Conservation (phyloP, 2,797 vertebrate species). For the Selene dorsalis region DNA sequence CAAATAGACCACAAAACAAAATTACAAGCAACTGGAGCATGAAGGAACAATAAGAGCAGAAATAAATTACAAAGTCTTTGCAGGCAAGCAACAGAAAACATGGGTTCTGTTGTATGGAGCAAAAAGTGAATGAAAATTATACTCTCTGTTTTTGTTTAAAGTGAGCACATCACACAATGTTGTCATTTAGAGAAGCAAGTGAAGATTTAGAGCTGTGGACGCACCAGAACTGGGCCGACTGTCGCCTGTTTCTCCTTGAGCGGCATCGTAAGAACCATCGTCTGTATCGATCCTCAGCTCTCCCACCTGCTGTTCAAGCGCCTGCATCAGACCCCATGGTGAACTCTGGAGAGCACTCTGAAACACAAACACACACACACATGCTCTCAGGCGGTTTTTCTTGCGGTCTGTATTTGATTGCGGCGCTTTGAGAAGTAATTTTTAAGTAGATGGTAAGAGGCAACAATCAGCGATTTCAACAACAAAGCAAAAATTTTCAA, state of each 20-base stretch:
- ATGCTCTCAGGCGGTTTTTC: slow-evolving; percentile 9
- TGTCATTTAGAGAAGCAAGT: slow-evolving; percentile 9
- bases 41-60: slow-evolving; percentile 37
- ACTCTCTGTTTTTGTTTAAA: background rate
- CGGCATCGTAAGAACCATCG: slow-evolving; percentile 60
- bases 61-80: slow-evolving; percentile 28
- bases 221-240: slow-evolving; percentile 86
- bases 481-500: slow-evolving; percentile 40
- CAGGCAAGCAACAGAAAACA: background rate
- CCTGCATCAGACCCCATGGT: slow-evolving; percentile 86
- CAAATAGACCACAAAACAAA: slow-evolving; percentile 41
- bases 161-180: slow-evolving; percentile 4
- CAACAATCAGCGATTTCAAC: slow-evolving; percentile 40
- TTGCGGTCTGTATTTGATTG: slow-evolving; percentile 7
- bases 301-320: slow-evolving; percentile 90
- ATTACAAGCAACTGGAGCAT: slow-evolving; percentile 46
- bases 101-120: background rate
- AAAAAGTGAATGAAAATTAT: background rate
- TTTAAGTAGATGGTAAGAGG: slow-evolving; percentile 18
- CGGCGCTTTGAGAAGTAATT: background rate
- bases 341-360: slow-evolving; percentile 84
- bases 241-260: slow-evolving; percentile 75
- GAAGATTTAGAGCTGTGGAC: slow-evolving; percentile 23
- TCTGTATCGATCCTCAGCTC: slow-evolving; percentile 83
- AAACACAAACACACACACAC: slow-evolving; percentile 55